Evolutionary conservation across 2,797 vertebrate species (phyloP).

Genomic region (Schizopygopsis pylzovi): DNA sequence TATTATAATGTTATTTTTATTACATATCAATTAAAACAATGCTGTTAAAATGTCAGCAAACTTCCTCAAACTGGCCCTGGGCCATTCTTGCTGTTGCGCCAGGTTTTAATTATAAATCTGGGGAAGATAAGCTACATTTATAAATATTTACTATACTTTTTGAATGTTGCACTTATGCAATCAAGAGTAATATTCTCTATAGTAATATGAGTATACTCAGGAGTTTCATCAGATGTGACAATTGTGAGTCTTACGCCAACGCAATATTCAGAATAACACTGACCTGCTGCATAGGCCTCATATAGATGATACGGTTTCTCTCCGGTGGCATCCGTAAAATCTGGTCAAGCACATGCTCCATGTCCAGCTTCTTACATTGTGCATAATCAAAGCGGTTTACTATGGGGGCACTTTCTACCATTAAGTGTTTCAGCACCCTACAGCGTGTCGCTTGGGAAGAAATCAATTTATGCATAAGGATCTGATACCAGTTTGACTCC

Average conservation of each 20-base stretch:
- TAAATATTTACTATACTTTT: background rate
- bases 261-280: background rate
- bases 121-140: background rate
- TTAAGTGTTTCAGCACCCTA: conserved; percentile 93
- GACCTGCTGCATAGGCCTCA: conserved; percentile 98
- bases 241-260: background rate
- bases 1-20: too few relatives aligned
- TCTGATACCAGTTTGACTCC: background rate
- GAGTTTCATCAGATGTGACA: background rate
- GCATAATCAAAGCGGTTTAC: conserved; percentile 97
- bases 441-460: conserved; percentile 88
- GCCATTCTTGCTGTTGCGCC: background rate
- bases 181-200: background rate
- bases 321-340: conserved; percentile 95
- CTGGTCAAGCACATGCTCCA: conserved; percentile 98
- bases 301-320: conserved; percentile 96
- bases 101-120: background rate
- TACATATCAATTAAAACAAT: too few relatives aligned
- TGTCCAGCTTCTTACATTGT: conserved; percentile 97
- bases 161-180: background rate
- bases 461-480: background rate
- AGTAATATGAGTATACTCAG: background rate
- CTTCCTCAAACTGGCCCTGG: background rate
- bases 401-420: conserved; percentile 91
- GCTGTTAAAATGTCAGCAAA: background rate